phyloP scores from a whole-genome alignment of 2,888 invertebrate species.

The Mayetiola destructor region DNA sequence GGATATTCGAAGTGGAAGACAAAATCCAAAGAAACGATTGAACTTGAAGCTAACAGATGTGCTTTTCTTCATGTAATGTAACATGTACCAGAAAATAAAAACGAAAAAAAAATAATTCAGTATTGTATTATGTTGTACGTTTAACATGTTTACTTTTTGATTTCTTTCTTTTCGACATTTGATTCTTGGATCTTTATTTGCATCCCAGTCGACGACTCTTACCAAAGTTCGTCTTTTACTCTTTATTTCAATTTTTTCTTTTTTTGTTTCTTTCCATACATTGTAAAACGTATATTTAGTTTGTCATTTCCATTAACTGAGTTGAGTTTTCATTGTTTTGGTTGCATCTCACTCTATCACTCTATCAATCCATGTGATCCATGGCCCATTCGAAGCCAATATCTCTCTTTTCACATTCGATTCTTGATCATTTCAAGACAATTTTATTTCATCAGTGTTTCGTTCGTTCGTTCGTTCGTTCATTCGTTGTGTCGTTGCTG shows the following conservation, averaged over 20 bases:
- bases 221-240: too few relatives aligned
- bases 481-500: background rate
- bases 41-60: slow-evolving; percentile 7
- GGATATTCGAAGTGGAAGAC: too few relatives aligned
- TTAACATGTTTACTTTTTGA: slow-evolving; percentile 1
- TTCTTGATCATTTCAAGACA: too few relatives aligned
- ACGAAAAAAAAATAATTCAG: too few relatives aligned
- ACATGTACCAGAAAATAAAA: too few relatives aligned
- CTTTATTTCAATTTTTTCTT: background rate
- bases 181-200: background rate
- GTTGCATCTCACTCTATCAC: background rate
- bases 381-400: background rate
- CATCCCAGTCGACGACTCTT: background rate
- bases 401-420: background rate
- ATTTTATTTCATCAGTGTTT: background rate
- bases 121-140: too few relatives aligned
- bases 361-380: background rate
- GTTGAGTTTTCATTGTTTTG: slow-evolving; percentile 2
- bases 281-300: too few relatives aligned
- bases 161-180: background rate
- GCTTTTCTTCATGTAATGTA: too few relatives aligned
- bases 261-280: too few relatives aligned
- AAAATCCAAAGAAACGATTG: too few relatives aligned
- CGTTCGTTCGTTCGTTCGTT: background rate
- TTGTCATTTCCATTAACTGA: slow-evolving; percentile 3